Evolutionary conservation across 2,888 invertebrate species (phyloP), one percentile per base, ranked within the genome.

Genomic region (Congeria kusceri): DNA sequence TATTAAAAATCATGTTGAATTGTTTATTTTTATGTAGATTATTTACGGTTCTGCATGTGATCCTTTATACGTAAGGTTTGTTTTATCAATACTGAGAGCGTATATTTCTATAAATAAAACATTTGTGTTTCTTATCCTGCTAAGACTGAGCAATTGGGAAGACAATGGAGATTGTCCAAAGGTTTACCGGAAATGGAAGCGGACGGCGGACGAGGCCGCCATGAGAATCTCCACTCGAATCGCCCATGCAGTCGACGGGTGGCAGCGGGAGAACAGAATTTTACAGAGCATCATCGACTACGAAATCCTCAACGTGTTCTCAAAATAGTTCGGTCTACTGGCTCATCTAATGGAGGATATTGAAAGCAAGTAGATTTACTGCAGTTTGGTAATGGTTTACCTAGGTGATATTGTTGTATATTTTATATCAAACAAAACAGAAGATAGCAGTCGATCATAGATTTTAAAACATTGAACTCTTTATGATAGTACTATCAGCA

Each of bases 311-410:
- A 74, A 85, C 11, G 85, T 84, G 56, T 90, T 91, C 78, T 77
- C 88, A 23, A 61, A 84, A 11, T 87, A 90, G 47, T 87, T 90
- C 28, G 88, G 89, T 23, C 80, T 90, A 1, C 89, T 91, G 86
- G 90, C 90, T 47, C 83, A 89, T 64, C 91, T 91, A 65, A 78
- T 91, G 7, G 77, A 83, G 28, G 81, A 89, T 27, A 77, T 91
- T 27, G 90, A 90, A 87, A 87, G 91, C 87, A 78, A 57, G 49
- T 7, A 7, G 11, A n/a, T n/a, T n/a, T n/a, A n/a, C n/a, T n/a
- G n/a, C n/a, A n/a, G n/a, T n/a, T n/a, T n/a, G n/a, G n/a, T n/a
- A n/a, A n/a, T n/a, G n/a, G n/a, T n/a, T n/a, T n/a, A n/a, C n/a
- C n/a, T n/a, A n/a, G n/a, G n/a, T n/a, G n/a, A n/a, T n/a, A n/a